Base-by-base conservation (phyloP, 2,113 vertebrate species). In the Sylvilagus bachmani region DNA sequence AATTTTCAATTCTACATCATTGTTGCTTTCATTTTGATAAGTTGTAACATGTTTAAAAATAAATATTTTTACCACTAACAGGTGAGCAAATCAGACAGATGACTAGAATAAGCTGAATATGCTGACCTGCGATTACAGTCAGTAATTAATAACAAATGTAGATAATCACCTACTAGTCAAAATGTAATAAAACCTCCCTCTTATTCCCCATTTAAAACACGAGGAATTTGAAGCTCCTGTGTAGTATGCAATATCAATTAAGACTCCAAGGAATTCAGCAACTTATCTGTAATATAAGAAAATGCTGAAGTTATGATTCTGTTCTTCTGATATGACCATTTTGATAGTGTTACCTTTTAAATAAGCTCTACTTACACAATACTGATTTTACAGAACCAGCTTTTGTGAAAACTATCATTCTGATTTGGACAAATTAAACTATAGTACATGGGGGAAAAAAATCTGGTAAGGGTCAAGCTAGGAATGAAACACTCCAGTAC, bases 271-370 rank as follows among this genome's bases (percentile, higher is more conserved):
- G 89, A 94, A 94, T 84, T 94, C 96, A 94, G 97, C 97, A 96
- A 95, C 62, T 97, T 94, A 97, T 95, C 97, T 97, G 97, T 77
- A 96, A 97, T 83, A 38, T 70, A 96, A 97, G 75, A 97, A 97
- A 92, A 97, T 53, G 86, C 80, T 96, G 12, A 79, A 89, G 86
- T 98, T 97, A 96, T 89, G n/a, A 90, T 73, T 89, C 29, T 94
- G 29, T 91, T 93, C 88, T 94, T 78, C n/a, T 92, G 64, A 86
- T 67, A 90, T 14, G 29, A 10, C 6, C 38, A 61, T 51, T 87
- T 95, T 95, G 66, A 75, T n/a, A 82, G 25, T 85, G 19, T 38
- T 81, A 25, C 49, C 70, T 93, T 91, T 94, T 89, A 84, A 91
- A 75, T 74, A 38, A 91, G 29, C 29, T 93, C 51, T 44, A 86